A percentile compares a stretch with the other conserved stretches of the same genome.
phyloP scores from a whole-genome alignment of 2,113 vertebrate genomes.

The Vanacampus margaritifer region DNA sequence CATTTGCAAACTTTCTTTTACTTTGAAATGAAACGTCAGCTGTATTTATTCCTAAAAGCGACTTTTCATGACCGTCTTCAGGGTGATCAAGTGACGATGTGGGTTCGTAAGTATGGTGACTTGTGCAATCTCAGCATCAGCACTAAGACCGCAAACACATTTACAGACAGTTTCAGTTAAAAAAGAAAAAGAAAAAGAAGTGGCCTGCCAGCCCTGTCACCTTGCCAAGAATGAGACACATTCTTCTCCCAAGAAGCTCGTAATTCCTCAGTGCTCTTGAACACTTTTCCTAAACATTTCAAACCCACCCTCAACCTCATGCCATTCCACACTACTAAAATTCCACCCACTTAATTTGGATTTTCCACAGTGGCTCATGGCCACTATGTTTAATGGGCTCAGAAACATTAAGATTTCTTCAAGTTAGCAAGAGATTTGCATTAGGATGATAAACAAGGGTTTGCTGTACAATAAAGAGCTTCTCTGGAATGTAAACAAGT shows the following conservation, averaged over 20 bases:
- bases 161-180: not conserved
- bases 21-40: not conserved
- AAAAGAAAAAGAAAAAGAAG: not conserved
- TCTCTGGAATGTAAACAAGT: not conserved
- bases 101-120: not conserved
- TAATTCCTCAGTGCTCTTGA: conserved; percentile 29
- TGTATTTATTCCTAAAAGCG: not conserved
- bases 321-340: not conserved
- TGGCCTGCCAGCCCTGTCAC: conserved; percentile 39
- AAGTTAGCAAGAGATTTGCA: no score
- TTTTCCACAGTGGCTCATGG: not conserved
- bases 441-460: not conserved
- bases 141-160: conserved; percentile 4
- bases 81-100: not conserved
- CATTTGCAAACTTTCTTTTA: not conserved
- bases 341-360: not conserved
- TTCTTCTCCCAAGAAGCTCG: conserved; percentile 24
- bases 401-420: not conserved
- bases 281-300: conserved; percentile 7
- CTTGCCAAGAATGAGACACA: conserved; percentile 39
- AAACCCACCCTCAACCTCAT: not conserved
- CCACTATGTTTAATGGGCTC: not conserved
- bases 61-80: not conserved
- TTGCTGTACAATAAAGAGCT: not conserved
- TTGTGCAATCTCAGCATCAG: conserved; percentile 4